Evolutionary conservation across 2,113 vertebrate genomes (phyloP).

Genomic region (Oxygymnocypris stewartii): DNA sequence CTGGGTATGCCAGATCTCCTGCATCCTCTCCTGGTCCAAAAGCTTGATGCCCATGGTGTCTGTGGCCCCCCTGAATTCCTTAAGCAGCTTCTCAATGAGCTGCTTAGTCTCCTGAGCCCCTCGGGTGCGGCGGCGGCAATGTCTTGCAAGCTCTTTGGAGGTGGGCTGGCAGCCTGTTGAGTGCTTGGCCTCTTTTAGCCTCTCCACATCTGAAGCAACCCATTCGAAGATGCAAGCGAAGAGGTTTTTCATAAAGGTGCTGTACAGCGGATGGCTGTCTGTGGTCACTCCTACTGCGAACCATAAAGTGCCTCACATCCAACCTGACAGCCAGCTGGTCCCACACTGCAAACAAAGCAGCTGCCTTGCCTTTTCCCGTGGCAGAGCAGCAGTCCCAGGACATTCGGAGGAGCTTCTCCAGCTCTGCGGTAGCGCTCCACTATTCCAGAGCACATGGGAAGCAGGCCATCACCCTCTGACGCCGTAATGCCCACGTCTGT

Average conservation of each 20-base stretch:
- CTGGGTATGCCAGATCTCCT: not conserved
- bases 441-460: too few species aligned
- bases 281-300: slow-evolving; percentile 37
- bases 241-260: slow-evolving; percentile 21
- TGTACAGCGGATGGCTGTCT: slow-evolving; percentile 36
- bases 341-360: too few species aligned
- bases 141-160: not conserved
- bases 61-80: not conserved
- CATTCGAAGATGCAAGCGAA: slow-evolving; percentile 35
- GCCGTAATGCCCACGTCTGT: not conserved
- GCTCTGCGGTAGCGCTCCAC: too few species aligned
- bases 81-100: too few species aligned
- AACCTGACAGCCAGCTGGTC: not conserved
- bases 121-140: too few species aligned
- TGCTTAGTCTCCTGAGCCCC: too few species aligned
- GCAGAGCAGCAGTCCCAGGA: too few species aligned
- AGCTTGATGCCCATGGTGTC: slow-evolving; percentile 6
- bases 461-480: too few species aligned
- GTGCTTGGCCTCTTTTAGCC: slow-evolving; percentile 18
- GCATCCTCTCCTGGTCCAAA: slow-evolving; percentile 21
- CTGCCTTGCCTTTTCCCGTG: too few species aligned
- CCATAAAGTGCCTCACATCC: slow-evolving; percentile 44
- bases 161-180: not conserved
- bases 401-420: too few species aligned
- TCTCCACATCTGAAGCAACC: slow-evolving; percentile 7